Conservation (phyloP, 1,140 invertebrate species). For the Trichomalopsis sarcophagae region DNA sequence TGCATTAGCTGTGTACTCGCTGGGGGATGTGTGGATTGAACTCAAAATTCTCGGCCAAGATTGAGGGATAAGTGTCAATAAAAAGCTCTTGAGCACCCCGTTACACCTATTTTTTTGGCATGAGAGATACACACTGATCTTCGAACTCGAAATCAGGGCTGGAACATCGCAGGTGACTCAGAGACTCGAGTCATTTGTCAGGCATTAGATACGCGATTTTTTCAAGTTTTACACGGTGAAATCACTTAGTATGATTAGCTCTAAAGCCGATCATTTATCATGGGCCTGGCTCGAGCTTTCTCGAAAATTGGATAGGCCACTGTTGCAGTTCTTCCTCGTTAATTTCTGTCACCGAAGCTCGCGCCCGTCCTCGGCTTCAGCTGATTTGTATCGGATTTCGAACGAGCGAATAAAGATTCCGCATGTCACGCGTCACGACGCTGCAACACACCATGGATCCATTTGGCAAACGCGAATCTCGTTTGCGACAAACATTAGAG, state of each 20-base stretch:
- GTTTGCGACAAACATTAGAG: background rate
- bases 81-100: background rate
- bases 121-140: background rate
- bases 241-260: constrained; percentile 51
- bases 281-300: constrained; percentile 38
- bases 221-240: constrained; percentile 12
- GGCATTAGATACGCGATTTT: constrained; percentile 4
- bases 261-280: constrained; percentile 48
- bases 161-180: background rate
- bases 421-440: background rate
- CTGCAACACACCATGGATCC: too few relatives aligned
- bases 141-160: background rate
- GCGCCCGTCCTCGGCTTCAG: background rate
- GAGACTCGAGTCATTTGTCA: background rate
- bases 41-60: background rate
- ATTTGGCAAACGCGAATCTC: background rate
- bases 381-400: constrained; percentile 22
- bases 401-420: too few relatives aligned
- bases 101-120: too few relatives aligned
- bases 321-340: constrained; percentile 41
- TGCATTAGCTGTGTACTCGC: background rate
- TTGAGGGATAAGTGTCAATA: background rate
- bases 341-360: constrained; percentile 46
- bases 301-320: constrained; percentile 47
- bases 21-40: background rate